Percentiles rank a stretch among this genome's conserved stretches.
These are phyloP conservation scores for Clarias platycephalus DNA, from an alignment of 2,797 vertebrate species.

Conservation along the genomic window DNA sequence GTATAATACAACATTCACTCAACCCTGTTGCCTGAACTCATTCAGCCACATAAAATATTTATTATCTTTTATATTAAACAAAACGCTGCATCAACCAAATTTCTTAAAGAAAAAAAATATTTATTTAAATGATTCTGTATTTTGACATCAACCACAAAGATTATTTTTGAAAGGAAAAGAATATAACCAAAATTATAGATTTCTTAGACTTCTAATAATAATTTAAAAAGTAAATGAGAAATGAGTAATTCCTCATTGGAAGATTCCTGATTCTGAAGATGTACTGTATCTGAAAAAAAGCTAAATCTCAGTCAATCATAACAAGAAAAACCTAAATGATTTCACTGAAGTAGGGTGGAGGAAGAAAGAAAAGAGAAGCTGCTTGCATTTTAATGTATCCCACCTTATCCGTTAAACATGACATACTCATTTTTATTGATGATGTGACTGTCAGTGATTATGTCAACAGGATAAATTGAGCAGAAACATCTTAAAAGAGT, in stretches of 20 bases:
- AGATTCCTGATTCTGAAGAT: background rate
- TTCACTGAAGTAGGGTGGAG: background rate
- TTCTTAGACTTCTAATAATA: background rate
- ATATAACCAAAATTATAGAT: background rate
- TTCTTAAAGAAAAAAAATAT: background rate
- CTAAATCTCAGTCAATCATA: background rate
- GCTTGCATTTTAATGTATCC: background rate
- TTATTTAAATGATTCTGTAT: background rate
- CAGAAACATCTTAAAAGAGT: slow-evolving; percentile 6
- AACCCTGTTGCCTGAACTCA: background rate
- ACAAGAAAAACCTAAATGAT: background rate
- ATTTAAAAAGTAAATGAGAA: background rate
- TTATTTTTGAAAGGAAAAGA: background rate
- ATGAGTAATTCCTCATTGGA: background rate
- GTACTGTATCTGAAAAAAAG: background rate
- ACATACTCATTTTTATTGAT: slow-evolving; percentile 14
- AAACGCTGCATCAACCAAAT: background rate
- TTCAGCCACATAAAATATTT: background rate
- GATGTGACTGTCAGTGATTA: slow-evolving; percentile 13
- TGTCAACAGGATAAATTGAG: slow-evolving; percentile 23
- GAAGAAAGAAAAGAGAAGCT: slow-evolving; percentile 2
- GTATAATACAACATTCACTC: background rate
- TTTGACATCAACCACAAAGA: background rate
- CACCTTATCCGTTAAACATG: slow-evolving; percentile 16
- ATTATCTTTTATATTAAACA: background rate